Conservation (phyloP, 2,888 invertebrate genomes). For the Ernsta delagoae region DNA sequence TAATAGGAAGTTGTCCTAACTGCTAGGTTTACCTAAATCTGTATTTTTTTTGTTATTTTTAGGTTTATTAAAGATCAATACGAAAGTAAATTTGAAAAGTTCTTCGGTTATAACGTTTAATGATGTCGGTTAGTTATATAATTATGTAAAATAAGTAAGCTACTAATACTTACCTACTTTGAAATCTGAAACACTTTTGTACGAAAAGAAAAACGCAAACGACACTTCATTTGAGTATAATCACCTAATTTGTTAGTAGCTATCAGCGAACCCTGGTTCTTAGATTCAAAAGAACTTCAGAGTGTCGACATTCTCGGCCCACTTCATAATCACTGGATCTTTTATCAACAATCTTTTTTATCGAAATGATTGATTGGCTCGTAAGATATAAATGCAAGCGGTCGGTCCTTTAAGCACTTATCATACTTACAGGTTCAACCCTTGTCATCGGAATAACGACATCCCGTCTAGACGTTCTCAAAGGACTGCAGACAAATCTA, state of each 20-base stretch:
- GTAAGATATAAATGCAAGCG: conserved; percentile 35
- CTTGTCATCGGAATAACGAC: conserved; percentile 43
- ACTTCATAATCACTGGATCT: conserved; percentile 26
- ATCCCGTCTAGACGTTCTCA: conserved; percentile 45
- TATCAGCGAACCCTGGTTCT: background rate
- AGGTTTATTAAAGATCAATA: no score
- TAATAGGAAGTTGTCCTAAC: no score
- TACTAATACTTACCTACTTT: no score
- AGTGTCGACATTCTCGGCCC: background rate
- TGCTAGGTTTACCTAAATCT: no score
- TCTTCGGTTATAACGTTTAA: no score
- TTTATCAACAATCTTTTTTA: conserved; percentile 32
- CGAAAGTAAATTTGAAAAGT: no score
- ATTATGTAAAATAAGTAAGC: no score
- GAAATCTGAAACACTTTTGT: background rate
- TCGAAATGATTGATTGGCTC: conserved; percentile 42
- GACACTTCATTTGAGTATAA: background rate
- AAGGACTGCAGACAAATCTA: conserved; percentile 41
- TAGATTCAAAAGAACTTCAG: background rate
- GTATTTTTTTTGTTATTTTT: no score
- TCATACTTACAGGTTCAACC: conserved; percentile 38
- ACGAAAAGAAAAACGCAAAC: background rate
- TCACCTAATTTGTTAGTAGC: background rate
- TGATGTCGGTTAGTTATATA: no score
- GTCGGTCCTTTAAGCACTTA: conserved; percentile 36